These are phyloP conservation scores for Desmophyllum pertusum DNA, from an alignment of 92 coral and sea anemone species.

Conservation along the genomic window DNA sequence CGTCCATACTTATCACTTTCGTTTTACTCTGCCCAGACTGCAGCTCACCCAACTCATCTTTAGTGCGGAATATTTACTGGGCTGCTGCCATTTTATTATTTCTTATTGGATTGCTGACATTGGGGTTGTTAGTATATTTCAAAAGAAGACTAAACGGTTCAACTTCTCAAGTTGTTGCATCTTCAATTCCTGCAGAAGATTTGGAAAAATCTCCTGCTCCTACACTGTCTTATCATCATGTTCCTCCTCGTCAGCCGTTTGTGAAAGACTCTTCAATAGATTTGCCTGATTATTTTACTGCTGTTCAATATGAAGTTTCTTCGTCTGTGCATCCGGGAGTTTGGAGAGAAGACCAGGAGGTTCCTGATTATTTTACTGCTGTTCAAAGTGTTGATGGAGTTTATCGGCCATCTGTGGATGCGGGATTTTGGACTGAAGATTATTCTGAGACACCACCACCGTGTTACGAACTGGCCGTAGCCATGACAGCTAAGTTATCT, in stretches of 20 bases:
- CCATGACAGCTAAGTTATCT: slow-evolving; percentile 14
- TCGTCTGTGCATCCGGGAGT: background rate
- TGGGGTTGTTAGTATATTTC: slow-evolving; percentile 4
- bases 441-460: background rate
- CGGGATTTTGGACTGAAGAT: slow-evolving; percentile 1
- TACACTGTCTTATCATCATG: background rate
- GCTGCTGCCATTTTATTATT: background rate
- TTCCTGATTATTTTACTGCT: too few species aligned
- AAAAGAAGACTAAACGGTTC: background rate
- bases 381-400: too few species aligned
- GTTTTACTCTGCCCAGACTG: too few species aligned
- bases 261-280: background rate
- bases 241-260: slow-evolving; percentile 7
- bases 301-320: background rate
- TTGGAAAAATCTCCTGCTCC: slow-evolving; percentile 58
- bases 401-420: too few species aligned
- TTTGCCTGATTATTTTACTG: slow-evolving; percentile 2
- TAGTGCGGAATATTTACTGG: too few species aligned
- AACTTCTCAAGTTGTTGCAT: slow-evolving; percentile 53
- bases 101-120: background rate
- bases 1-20: too few species aligned
- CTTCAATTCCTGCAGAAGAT: slow-evolving; percentile 58
- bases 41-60: too few species aligned
- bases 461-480: slow-evolving; percentile 60
- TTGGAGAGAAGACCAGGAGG: too few species aligned